Conservation (phyloP, 2,888 invertebrate genomes). For the Drosophila formosana region DNA sequence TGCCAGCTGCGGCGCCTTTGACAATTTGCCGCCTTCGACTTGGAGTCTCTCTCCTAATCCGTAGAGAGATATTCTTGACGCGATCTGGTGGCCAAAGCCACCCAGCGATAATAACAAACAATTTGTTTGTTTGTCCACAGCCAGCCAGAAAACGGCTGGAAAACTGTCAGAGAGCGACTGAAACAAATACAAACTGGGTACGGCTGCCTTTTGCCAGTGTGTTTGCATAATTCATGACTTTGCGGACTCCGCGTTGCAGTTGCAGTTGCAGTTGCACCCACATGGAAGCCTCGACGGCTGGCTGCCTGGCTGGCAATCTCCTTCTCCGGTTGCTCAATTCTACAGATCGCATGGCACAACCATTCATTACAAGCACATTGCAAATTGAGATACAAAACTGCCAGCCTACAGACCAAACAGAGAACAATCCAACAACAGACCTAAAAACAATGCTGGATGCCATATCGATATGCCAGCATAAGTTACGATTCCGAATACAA, state of each 20-base stretch:
- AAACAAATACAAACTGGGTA: constrained; percentile 15
- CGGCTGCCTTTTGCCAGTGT: constrained; percentile 56
- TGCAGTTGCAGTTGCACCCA: constrained; percentile 64
- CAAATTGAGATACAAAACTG: constrained; percentile 77
- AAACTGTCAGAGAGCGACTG: constrained; percentile 14
- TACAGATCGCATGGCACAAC: constrained; percentile 45
- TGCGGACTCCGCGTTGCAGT: constrained; percentile 16
- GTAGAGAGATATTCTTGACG: constrained; percentile 54
- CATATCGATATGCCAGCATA: constrained; percentile 61
- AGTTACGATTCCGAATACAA: constrained; percentile 43
- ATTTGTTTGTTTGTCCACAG: constrained; percentile 72
- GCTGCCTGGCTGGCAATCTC: constrained; percentile 14
- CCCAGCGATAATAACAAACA: constrained; percentile 79
- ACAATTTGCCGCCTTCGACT: constrained; percentile 69
- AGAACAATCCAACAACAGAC: constrained; percentile 19
- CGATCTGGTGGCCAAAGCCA: constrained; percentile 65
- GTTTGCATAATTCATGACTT: constrained; percentile 75
- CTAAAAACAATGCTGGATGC: constrained; percentile 25
- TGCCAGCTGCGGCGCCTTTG: constrained; percentile 68
- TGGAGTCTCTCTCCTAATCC: constrained; percentile 42
- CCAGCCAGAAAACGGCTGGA: constrained; percentile 11
- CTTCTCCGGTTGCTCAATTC: constrained; percentile 29
- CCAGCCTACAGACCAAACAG: constrained; percentile 14
- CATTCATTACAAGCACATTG: constrained; percentile 69
- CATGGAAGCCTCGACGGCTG: constrained; percentile 34